These are phyloP conservation scores for Ramphastos sulfuratus DNA, from an alignment of 2,113 vertebrate species.

Conservation along the genomic window DNA sequence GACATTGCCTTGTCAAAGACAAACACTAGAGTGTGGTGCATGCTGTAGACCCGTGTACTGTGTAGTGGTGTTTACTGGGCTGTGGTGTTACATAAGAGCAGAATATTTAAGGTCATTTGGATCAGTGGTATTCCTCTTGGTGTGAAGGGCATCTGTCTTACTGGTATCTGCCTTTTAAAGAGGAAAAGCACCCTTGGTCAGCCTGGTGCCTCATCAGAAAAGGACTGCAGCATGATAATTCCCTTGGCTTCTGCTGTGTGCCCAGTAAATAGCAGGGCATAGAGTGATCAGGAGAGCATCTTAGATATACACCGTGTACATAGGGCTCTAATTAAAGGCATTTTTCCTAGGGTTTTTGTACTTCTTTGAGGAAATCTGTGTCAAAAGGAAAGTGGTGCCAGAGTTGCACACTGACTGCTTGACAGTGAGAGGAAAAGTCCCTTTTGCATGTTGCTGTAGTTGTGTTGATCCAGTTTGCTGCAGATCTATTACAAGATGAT, in stretches of 20 bases:
- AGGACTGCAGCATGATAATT: not conserved
- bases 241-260: not conserved
- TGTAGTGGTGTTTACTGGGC: not conserved
- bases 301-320: rapidly evolving
- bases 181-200: not conserved
- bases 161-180: not conserved
- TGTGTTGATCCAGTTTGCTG: not conserved
- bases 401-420: not conserved
- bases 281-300: too few species aligned
- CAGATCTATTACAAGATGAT: rapidly evolving
- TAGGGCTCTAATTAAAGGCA: not conserved
- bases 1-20: not conserved
- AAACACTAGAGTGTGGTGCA: rapidly evolving
- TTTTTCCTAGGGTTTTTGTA: not conserved
- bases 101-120: not conserved
- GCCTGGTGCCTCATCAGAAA: not conserved
- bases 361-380: rapidly evolving
- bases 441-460: not conserved
- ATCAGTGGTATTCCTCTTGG: not conserved
- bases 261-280: rapidly evolving
- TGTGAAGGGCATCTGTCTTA: not conserved
- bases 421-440: not conserved
- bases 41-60: rapidly evolving
- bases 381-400: not conserved
- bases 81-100: not conserved